Evolutionary conservation across 2,888 invertebrate species (phyloP), one percentile per base, ranked within the genome.

Genomic region (Idaea straminata): DNA sequence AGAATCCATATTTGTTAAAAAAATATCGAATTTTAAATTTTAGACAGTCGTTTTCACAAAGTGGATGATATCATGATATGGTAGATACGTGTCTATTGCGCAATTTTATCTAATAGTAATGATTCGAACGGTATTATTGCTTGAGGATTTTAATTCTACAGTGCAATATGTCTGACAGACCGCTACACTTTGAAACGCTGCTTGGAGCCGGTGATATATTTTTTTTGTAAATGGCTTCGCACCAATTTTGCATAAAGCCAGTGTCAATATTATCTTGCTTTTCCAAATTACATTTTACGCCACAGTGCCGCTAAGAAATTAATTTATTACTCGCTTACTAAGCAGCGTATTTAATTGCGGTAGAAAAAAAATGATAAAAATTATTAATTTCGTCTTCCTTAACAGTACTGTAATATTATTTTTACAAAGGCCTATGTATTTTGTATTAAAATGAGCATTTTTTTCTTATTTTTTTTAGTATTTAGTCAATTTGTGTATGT

Each of bases 371-470:
- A 61, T 25, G n/a, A 64, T 70, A 71, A 70, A 72, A 64, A 71
- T 74, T 75, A 74, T 76, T 71, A 67, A 68, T 74, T 83, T 84
- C 73, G 85, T 85, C 85, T 85, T 85, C 85, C 85, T 82, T 77
- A n/a, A n/a, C 68, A 62, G 35, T 61, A 69, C 64, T 77, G 79
- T 78, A 77, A 77, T 78, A 82, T 76, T 69, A 72, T 74, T 77
- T 78, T 80, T 78, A 78, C 80, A 79, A 81, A 74, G 84, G 85
- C 85, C 85, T 84, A 83, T 77, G 66, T 76, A 76, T 75, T 83
- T 76, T 78, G 74, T 78, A 77, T 74, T 74, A 80, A 75, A 81
- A 78, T 78, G 77, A 81, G 83, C 83, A 84, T 84, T 85, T 85
- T 81, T 74, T 72, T 71, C 70, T 72, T 73, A 77, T 68, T 47